phyloP scores from a whole-genome alignment of 2,113 vertebrate genomes.

The Pogona vitticeps region DNA sequence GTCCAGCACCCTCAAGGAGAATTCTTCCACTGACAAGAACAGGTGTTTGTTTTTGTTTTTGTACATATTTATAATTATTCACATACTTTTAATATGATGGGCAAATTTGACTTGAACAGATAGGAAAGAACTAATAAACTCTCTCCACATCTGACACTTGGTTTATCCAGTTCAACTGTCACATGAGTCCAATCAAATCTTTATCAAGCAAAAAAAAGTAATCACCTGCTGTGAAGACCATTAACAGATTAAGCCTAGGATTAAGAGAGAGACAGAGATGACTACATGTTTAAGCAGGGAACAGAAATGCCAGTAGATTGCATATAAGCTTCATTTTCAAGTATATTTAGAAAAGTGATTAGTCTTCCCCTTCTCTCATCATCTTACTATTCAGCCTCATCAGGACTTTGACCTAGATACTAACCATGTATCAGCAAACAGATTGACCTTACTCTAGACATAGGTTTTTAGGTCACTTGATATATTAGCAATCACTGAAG shows the following conservation, averaged over 20 bases:
- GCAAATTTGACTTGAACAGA: not conserved
- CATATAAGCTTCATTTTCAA: constrained; percentile 61
- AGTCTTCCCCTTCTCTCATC: constrained; percentile 62
- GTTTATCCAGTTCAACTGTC: constrained; percentile 11
- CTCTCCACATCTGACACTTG: not conserved
- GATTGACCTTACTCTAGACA: constrained; percentile 42
- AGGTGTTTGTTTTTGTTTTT: too few relatives aligned
- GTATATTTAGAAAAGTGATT: constrained; percentile 64
- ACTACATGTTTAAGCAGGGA: constrained; percentile 65
- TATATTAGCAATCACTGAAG: constrained; percentile 30
- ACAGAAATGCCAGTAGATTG: constrained; percentile 58
- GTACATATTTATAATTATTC: not conserved
- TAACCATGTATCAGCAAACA: constrained; percentile 48
- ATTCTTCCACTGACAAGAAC: too few relatives aligned
- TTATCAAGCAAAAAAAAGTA: constrained; percentile 61
- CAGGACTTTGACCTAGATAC: constrained; percentile 62
- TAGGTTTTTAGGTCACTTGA: constrained; percentile 36
- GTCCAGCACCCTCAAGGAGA: too few relatives aligned
- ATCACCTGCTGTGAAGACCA: constrained; percentile 67
- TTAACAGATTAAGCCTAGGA: constrained; percentile 71
- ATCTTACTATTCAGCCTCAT: constrained; percentile 63
- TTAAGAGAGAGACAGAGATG: constrained; percentile 65
- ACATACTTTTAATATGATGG: too few relatives aligned
- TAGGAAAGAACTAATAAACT: not conserved
- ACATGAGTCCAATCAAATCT: constrained; percentile 62